phyloP scores from a whole-genome alignment of 2,888 invertebrate genomes.

The Eupithecia subfuscata region DNA sequence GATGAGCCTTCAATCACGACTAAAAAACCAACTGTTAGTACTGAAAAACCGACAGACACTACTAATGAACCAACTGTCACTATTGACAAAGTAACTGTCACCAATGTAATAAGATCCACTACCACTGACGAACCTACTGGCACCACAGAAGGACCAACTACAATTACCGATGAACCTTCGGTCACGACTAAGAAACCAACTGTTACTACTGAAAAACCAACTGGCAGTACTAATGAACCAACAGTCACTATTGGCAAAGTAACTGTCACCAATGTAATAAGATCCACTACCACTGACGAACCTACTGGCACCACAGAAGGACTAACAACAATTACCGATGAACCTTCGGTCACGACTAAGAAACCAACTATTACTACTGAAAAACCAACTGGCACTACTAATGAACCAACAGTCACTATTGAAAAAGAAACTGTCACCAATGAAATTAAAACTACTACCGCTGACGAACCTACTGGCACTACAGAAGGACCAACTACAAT shows the following conservation, averaged over 20 bases:
- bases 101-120: background rate
- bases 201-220: background rate
- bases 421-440: background rate
- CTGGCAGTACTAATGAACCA: background rate
- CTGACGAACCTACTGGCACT: background rate
- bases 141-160: background rate
- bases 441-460: background rate
- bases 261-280: too few species aligned
- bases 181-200: too few species aligned
- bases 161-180: too few species aligned
- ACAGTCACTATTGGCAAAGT: too few species aligned
- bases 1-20: background rate
- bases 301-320: background rate
- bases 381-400: background rate
- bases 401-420: background rate
- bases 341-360: too few species aligned
- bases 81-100: background rate
- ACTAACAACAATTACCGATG: too few species aligned
- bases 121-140: background rate
- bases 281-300: background rate
- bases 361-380: too few species aligned
- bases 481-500: background rate
- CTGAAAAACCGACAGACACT: too few species aligned
- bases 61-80: background rate
- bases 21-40: background rate